Percentiles rank a stretch among this genome's conserved stretches.
These are phyloP conservation scores for Oryctes rhinoceros DNA, from an alignment of 1,140 invertebrate species.

Conservation along the genomic window DNA sequence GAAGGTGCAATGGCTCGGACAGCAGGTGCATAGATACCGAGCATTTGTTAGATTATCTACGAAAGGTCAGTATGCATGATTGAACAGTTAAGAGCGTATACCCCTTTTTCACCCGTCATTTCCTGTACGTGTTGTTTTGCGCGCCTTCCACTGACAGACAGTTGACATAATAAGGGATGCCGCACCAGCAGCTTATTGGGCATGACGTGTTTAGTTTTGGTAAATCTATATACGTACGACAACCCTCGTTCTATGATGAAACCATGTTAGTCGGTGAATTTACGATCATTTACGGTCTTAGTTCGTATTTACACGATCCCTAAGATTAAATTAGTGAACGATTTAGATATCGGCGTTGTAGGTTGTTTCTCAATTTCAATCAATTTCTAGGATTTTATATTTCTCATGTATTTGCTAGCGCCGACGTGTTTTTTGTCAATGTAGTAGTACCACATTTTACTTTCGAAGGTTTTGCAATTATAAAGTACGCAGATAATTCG, in stretches of 20 bases:
- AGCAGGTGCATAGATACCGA: slow-evolving; percentile 2
- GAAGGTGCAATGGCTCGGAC: slow-evolving; percentile 33
- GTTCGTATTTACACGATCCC: too few relatives aligned
- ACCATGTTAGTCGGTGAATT: neutral
- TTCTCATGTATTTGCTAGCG: too few relatives aligned
- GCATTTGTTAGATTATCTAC: slow-evolving; percentile 44
- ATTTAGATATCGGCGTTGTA: too few relatives aligned
- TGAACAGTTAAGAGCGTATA: slow-evolving; percentile 42
- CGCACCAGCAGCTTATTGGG: neutral
- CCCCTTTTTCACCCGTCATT: slow-evolving; percentile 42
- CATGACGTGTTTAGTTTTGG: neutral
- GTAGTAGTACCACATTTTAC: too few relatives aligned
- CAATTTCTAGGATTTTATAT: too few relatives aligned
- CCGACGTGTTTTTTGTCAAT: too few relatives aligned
- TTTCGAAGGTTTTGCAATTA: too few relatives aligned
- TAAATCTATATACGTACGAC: neutral
- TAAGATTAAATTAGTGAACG: too few relatives aligned
- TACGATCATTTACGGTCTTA: neutral
- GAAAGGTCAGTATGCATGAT: slow-evolving; percentile 41
- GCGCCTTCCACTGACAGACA: slow-evolving; percentile 35
- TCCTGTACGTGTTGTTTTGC: slow-evolving; percentile 41
- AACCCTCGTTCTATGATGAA: neutral
- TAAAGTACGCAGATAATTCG: too few relatives aligned
- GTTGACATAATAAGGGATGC: slow-evolving; percentile 39
- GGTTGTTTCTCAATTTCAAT: too few relatives aligned